Evolutionary conservation across 2,888 invertebrate species (phyloP).

Genomic region (Amphiduros pacificus): DNA sequence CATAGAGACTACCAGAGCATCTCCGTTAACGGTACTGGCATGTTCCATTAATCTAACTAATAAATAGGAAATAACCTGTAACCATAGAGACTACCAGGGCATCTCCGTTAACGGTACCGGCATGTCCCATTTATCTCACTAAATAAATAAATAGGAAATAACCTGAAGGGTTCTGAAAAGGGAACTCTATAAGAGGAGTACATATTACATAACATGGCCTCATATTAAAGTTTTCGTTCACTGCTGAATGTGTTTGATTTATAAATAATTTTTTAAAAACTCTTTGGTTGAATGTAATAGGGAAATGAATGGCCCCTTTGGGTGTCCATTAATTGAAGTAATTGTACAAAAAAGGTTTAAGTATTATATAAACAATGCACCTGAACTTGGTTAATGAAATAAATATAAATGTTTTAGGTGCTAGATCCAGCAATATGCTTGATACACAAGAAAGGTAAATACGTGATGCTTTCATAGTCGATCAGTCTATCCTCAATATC

Average conservation of each 20-base stretch:
- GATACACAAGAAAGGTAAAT: slow-evolving; percentile 13
- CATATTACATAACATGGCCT: neutral
- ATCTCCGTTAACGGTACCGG: slow-evolving; percentile 62
- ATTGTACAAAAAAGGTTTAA: too few species aligned
- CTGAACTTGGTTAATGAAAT: too few species aligned
- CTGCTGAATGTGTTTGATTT: neutral
- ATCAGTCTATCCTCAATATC: too few species aligned
- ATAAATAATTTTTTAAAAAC: neutral
- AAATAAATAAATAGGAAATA: too few species aligned
- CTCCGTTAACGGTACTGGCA: slow-evolving; percentile 59
- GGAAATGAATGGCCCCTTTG: too few species aligned
- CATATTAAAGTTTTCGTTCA: neutral
- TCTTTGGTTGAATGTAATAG: neutral
- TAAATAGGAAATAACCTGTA: too few species aligned
- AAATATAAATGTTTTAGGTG: slow-evolving; percentile 3
- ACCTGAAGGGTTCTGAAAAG: too few species aligned
- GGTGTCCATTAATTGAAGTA: too few species aligned
- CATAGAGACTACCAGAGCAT: slow-evolving; percentile 64
- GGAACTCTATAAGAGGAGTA: too few species aligned
- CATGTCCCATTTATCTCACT: too few species aligned
- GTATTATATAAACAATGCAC: too few species aligned
- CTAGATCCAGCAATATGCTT: slow-evolving; percentile 6
- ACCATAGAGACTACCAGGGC: slow-evolving; percentile 64
- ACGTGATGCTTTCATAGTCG: neutral
- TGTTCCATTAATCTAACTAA: too few species aligned